Percentiles rank a stretch among this genome's conserved stretches.
Conservation (phyloP, 2,888 invertebrate species). For the Argyresthia goedartella region DNA sequence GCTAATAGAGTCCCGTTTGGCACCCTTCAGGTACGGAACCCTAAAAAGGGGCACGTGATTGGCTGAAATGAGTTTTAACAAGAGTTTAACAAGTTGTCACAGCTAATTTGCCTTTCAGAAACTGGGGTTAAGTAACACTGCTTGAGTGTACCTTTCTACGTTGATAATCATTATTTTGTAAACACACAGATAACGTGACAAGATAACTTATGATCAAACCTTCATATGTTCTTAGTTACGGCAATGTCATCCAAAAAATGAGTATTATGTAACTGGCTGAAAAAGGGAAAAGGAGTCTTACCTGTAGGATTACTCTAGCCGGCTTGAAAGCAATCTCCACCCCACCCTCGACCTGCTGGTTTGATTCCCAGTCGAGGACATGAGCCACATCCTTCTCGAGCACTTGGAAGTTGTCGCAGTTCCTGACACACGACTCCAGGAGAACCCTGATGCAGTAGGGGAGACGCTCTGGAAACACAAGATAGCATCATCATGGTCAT, state of each 20-base stretch:
- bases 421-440: slow-evolving; percentile 94
- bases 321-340: slow-evolving; percentile 97
- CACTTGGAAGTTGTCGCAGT: slow-evolving; percentile 96
- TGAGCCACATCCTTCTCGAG: slow-evolving; percentile 87
- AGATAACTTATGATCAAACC: no score
- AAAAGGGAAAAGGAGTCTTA: slow-evolving; percentile 28
- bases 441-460: slow-evolving; percentile 94
- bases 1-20: background rate
- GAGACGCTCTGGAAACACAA: slow-evolving; percentile 72
- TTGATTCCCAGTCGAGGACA: slow-evolving; percentile 89
- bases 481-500: slow-evolving; percentile 3
- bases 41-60: background rate
- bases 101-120: no score
- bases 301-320: slow-evolving; percentile 95
- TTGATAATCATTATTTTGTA: no score
- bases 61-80: no score
- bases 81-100: no score
- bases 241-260: no score
- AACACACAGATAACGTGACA: no score
- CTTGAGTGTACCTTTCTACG: no score
- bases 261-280: no score
- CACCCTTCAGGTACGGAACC: background rate
- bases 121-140: no score
- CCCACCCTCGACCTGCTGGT: slow-evolving; percentile 75
- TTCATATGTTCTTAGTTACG: no score